Evolutionary conservation across 2,113 vertebrate species (phyloP).

Genomic region (Zootoca vivipara): DNA sequence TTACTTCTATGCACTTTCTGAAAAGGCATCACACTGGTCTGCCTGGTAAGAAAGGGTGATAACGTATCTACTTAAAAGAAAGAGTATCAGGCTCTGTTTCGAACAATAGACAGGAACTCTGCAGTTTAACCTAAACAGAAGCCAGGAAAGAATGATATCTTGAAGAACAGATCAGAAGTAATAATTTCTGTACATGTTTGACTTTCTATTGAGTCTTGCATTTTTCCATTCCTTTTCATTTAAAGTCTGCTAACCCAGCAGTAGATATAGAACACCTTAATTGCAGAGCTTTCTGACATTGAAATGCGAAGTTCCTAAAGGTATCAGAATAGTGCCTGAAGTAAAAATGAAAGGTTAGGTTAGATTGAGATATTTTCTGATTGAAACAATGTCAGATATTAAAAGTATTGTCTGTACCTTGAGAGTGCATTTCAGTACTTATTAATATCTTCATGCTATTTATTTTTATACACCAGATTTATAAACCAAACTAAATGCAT

Average conservation of each 20-base stretch:
- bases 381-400: slow-evolving; percentile 25
- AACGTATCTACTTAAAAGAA: background rate
- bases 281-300: background rate
- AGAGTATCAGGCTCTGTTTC: background rate
- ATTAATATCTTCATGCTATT: slow-evolving; percentile 26
- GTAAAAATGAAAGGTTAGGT: slow-evolving; percentile 17
- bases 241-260: background rate
- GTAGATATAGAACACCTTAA: background rate
- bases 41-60: background rate
- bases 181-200: background rate
- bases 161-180: background rate
- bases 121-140: background rate
- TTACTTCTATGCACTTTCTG: background rate
- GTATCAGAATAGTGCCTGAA: background rate
- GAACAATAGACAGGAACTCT: background rate
- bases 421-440: slow-evolving; percentile 16
- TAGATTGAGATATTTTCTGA: background rate
- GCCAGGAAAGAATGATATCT: background rate
- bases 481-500: slow-evolving; percentile 45
- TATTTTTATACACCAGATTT: background rate
- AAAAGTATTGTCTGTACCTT: slow-evolving; percentile 31
- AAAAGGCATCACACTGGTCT: background rate
- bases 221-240: background rate
- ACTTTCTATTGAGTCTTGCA: background rate
- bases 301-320: background rate